Conservation (phyloP, 2,888 invertebrate genomes). For the Calameuta pallipes region DNA sequence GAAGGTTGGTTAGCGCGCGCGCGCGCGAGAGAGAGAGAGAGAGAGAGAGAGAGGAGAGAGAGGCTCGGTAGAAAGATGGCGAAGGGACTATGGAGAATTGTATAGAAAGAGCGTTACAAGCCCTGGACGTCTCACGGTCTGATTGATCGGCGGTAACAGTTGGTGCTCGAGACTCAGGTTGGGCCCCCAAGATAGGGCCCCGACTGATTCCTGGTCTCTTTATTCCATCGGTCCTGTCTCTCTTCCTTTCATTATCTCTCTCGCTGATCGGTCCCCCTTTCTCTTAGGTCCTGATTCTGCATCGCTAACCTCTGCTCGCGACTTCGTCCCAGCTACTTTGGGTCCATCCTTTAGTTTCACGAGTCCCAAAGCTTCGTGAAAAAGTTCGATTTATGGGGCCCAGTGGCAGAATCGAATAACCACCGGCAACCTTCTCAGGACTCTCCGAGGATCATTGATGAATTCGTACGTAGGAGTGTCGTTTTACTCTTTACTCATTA, state of each 20-base stretch:
- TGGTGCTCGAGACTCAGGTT: constrained; percentile 17
- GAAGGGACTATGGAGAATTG: not conserved
- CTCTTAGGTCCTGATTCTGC: not conserved
- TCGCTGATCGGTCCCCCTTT: not conserved
- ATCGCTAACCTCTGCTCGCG: not conserved
- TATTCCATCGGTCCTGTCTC: not conserved
- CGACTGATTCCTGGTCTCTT: not conserved
- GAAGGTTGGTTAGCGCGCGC: not conserved
- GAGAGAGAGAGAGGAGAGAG: not conserved
- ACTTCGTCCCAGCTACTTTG: not conserved
- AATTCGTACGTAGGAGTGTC: not conserved
- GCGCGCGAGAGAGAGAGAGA: not conserved
- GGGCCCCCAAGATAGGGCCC: not conserved
- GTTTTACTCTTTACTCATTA: not conserved
- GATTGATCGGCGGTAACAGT: constrained; percentile 26
- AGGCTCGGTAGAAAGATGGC: not conserved
- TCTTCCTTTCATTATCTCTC: not conserved
- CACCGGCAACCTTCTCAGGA: not conserved
- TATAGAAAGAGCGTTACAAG: constrained; percentile 10
- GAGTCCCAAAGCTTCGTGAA: not conserved
- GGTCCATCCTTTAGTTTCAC: not conserved
- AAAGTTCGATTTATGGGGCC: not conserved
- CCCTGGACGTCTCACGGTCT: constrained; percentile 19
- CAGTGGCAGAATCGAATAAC: not conserved
- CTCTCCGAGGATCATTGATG: not conserved